Percentiles rank a stretch among this genome's conserved stretches.
These are phyloP conservation scores for Muraenolepis orangiensis DNA, from an alignment of 2,797 vertebrate genomes.

Conservation along the genomic window DNA sequence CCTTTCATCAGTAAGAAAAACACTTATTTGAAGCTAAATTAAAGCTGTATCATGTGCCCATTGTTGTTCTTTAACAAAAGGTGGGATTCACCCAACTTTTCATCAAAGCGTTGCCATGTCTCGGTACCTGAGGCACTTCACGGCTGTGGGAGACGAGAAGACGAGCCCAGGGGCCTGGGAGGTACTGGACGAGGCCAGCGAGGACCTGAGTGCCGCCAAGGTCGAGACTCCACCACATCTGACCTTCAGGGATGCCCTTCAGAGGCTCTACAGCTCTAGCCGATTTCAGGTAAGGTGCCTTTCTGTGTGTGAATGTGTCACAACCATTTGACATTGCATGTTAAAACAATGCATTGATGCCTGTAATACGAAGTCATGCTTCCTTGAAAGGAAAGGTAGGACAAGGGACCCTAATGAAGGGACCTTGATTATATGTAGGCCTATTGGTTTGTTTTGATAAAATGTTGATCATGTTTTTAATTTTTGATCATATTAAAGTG, in stretches of 20 bases:
- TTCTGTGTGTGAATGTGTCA: neutral
- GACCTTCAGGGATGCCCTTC: constrained; percentile 76
- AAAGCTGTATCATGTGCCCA: neutral
- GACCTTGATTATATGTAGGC: too few relatives aligned
- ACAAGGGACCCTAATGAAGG: too few relatives aligned
- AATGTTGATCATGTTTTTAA: neutral
- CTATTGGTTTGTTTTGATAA: neutral
- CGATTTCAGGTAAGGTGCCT: constrained; percentile 83
- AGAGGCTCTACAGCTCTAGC: constrained; percentile 79
- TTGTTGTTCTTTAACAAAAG: constrained; percentile 6
- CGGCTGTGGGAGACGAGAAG: constrained; percentile 81
- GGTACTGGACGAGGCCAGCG: constrained; percentile 55
- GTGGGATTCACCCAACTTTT: neutral
- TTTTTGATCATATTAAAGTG: neutral
- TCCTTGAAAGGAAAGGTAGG: neutral
- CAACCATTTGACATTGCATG: neutral
- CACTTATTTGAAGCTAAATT: too few relatives aligned
- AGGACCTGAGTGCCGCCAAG: constrained; percentile 47
- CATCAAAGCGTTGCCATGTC: constrained; percentile 71
- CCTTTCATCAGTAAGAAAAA: neutral
- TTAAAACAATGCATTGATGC: neutral
- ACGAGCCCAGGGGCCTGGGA: constrained; percentile 70
- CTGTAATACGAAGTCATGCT: neutral
- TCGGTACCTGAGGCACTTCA: constrained; percentile 86
- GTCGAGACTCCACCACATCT: constrained; percentile 11